These are phyloP conservation scores for Prionace glauca DNA, from an alignment of 2,797 vertebrate genomes.

Conservation along the genomic window DNA sequence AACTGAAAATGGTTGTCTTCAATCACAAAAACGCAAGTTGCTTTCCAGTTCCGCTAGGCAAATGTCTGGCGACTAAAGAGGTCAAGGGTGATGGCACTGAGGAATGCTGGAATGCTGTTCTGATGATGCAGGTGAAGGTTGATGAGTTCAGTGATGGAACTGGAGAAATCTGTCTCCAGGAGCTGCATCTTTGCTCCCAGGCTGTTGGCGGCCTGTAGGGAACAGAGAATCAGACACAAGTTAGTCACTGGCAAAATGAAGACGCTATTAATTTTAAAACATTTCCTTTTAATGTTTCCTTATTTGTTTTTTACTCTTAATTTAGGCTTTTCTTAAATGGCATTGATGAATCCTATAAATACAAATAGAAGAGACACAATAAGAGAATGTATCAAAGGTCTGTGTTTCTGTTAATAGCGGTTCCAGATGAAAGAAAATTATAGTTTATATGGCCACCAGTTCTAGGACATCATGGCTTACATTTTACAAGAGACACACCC, in stretches of 20 bases:
- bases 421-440: not conserved
- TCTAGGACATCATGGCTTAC: too few relatives aligned
- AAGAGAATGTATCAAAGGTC: not conserved
- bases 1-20: not conserved
- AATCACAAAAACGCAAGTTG: not conserved
- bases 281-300: not conserved
- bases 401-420: not conserved
- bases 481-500: not conserved
- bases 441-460: not conserved
- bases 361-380: not conserved
- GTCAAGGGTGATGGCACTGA: constrained; percentile 73
- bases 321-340: not conserved
- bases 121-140: constrained; percentile 79
- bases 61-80: constrained; percentile 81
- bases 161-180: constrained; percentile 81
- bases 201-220: constrained; percentile 54
- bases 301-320: not conserved
- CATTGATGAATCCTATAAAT: not conserved
- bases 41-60: constrained; percentile 43
- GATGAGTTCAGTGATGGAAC: constrained; percentile 72
- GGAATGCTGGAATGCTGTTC: constrained; percentile 89
- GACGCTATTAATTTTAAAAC: not conserved
- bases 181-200: constrained; percentile 62
- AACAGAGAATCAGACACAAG: not conserved
- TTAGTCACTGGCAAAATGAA: not conserved